Conservation (phyloP, 1,140 invertebrate species). For the Seison nebaliae region DNA sequence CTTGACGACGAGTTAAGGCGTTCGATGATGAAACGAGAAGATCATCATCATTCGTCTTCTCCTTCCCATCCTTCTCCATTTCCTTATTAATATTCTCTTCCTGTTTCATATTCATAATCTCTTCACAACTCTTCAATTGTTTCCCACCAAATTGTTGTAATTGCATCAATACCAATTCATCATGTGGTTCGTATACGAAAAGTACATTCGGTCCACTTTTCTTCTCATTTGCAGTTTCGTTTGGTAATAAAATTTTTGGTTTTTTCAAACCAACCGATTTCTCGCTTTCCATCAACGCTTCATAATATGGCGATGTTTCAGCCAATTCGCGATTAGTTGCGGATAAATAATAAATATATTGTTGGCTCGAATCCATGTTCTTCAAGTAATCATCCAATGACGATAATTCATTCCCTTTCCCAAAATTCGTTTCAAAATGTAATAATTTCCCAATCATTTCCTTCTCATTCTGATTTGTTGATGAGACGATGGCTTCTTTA, state of each 20-base stretch:
- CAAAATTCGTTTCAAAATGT: constrained; percentile 62
- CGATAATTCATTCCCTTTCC: constrained; percentile 42
- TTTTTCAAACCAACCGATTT: no score
- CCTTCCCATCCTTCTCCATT: constrained; percentile 15
- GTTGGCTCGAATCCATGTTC: constrained; percentile 45
- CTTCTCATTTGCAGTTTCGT: no score
- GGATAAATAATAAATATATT: constrained; percentile 66
- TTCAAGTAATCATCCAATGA: constrained; percentile 54
- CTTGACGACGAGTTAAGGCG: constrained; percentile 41
- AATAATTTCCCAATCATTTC: constrained; percentile 68
- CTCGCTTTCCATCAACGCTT: no score
- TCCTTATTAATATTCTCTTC: constrained; percentile 66
- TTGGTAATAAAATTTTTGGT: no score
- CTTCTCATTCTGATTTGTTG: constrained; percentile 47
- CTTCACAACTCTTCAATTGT: constrained; percentile 60
- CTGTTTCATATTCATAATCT: no score
- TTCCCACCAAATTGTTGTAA: constrained; percentile 51
- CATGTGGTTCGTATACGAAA: constrained; percentile 77
- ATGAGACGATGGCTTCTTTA: constrained; percentile 71
- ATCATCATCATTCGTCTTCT: constrained; percentile 10
- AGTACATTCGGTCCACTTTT: constrained; percentile 55
- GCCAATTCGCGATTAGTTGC: constrained; percentile 67
- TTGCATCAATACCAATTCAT: constrained; percentile 73
- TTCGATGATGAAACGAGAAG: constrained; percentile 29
- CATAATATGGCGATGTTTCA: constrained; percentile 71